Evolutionary conservation across 2,888 invertebrate genomes (phyloP).

Genomic region (Drosophila rubida): DNA sequence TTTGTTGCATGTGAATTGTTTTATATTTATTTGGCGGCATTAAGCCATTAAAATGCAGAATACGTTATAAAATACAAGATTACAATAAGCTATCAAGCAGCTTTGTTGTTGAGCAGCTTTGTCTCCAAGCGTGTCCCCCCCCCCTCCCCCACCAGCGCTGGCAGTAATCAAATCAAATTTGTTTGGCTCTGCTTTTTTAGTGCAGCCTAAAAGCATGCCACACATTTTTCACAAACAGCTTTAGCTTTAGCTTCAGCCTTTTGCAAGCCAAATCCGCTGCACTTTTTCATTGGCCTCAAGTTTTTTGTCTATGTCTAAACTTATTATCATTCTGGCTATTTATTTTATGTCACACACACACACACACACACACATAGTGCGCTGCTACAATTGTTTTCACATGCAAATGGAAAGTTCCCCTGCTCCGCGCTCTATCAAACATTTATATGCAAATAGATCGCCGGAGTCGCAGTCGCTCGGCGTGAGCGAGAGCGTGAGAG

Average conservation of each 20-base stretch:
- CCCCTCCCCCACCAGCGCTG: constrained; percentile 5
- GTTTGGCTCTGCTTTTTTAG: constrained; percentile 57
- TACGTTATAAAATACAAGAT: constrained; percentile 33
- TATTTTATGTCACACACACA: constrained; percentile 66
- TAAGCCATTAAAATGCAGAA: constrained; percentile 73
- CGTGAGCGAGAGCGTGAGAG: constrained; percentile 40
- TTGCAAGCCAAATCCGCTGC: constrained; percentile 73
- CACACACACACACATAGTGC: constrained; percentile 19
- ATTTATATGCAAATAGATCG: constrained; percentile 75
- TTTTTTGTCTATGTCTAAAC: constrained; percentile 75
- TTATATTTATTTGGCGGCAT: constrained; percentile 69
- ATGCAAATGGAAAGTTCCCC: constrained; percentile 59
- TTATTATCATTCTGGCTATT: constrained; percentile 76
- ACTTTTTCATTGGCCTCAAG: constrained; percentile 76
- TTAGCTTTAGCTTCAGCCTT: constrained; percentile 39
- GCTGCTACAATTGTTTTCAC: constrained; percentile 70
- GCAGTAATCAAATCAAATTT: constrained; percentile 74
- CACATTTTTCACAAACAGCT: constrained; percentile 67
- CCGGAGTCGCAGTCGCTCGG: constrained; percentile 22
- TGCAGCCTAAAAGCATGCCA: constrained; percentile 74
- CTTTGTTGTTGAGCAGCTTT: constrained; percentile 19
- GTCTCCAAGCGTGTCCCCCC: constrained; percentile 6
- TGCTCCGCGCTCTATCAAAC: constrained; percentile 38
- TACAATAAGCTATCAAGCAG: constrained; percentile 53
- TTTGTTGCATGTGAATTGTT: constrained; percentile 69